These are phyloP conservation scores for Sesamia inferens DNA, from an alignment of 2,888 invertebrate genomes.

Conservation along the genomic window DNA sequence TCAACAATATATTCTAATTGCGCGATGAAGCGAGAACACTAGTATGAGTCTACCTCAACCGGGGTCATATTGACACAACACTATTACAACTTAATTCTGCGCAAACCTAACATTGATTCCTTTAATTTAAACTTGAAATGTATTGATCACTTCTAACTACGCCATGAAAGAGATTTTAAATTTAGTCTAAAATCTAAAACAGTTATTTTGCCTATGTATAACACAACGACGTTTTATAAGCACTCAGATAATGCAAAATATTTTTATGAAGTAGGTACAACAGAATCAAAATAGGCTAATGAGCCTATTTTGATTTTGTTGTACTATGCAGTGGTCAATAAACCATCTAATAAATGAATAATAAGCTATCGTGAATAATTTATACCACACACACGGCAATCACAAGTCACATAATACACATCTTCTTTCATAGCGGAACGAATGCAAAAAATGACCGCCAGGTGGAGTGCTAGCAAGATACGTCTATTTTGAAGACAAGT, in stretches of 20 bases:
- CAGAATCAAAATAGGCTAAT: not conserved
- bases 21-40: slow-evolving; percentile 25
- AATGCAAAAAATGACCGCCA: not conserved
- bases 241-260: too few species aligned
- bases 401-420: too few species aligned
- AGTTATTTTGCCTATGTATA: not conserved
- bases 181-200: not conserved
- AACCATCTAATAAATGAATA: not conserved
- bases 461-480: not conserved
- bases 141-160: not conserved
- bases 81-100: not conserved
- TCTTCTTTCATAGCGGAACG: too few species aligned
- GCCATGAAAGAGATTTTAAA: not conserved
- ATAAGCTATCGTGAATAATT: not conserved
- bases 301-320: too few species aligned
- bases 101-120: not conserved
- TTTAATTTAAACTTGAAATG: not conserved
- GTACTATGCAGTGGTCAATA: not conserved
- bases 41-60: slow-evolving; percentile 34
- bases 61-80: not conserved
- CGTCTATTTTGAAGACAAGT: not conserved
- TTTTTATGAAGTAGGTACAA: not conserved
- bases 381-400: not conserved
- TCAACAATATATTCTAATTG: not conserved
- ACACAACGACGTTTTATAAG: not conserved